These are phyloP conservation scores for Lasioglossum malachurum DNA, from an alignment of 2,888 invertebrate genomes.

Conservation along the genomic window DNA sequence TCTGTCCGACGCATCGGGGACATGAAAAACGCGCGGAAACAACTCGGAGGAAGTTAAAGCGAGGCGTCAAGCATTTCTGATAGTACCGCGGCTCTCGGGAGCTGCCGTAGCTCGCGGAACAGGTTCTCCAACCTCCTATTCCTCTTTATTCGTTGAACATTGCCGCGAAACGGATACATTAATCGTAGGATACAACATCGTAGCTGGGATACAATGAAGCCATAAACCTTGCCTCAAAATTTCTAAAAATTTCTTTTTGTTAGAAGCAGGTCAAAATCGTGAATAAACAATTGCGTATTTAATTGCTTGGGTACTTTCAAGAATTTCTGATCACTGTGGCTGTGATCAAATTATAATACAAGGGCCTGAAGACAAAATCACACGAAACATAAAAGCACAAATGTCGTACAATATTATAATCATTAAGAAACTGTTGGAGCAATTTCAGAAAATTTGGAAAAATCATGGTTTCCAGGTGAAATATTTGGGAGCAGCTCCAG, in stretches of 20 bases:
- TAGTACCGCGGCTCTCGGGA: neutral
- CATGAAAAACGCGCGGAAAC: neutral
- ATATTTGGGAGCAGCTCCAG: conserved; percentile 92
- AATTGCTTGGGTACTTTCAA: no score
- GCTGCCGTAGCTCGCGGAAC: neutral
- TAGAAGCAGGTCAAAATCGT: neutral
- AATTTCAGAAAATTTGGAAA: neutral
- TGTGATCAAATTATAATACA: neutral
- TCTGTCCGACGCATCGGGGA: neutral
- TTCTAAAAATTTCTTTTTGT: no score
- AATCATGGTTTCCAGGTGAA: conserved; percentile 86
- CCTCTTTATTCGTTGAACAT: neutral
- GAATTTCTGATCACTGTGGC: no score
- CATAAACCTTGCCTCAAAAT: no score
- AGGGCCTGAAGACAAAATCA: no score
- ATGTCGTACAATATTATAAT: no score
- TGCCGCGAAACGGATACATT: neutral
- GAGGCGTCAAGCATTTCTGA: neutral
- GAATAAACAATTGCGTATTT: no score
- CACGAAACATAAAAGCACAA: no score
- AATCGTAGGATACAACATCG: no score
- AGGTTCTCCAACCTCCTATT: neutral
- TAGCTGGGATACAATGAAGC: no score
- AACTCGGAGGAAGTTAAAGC: neutral
- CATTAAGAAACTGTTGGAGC: no score